Base-by-base conservation (phyloP, 2,797 vertebrate species). In the Karalla daura region DNA sequence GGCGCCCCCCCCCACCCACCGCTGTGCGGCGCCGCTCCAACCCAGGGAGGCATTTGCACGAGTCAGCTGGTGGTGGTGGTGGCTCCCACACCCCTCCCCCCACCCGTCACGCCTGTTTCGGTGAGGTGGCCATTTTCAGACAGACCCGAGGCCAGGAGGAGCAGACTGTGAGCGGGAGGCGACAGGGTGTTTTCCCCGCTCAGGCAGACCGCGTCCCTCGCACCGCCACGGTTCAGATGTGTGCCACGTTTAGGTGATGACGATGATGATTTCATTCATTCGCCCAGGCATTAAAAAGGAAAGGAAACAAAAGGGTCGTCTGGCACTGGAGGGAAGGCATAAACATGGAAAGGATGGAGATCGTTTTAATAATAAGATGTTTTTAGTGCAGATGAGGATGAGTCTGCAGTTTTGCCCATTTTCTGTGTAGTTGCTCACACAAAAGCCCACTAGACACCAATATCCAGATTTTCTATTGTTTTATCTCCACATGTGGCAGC, bases 261-360 rank as follows among this genome's bases (percentile, higher is more conserved):
- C n/a, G n/a, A 70, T 63, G 41, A 78, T 64, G 64, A 74, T 75
- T 86, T 72, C 60, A 72, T 85, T 81, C 66, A 62, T 62, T 63
- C 71, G 63, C 15, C 20, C 24, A 37, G 33, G 41, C 59, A 30
- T 46, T 59, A 64, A 62, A 59, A 70, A 68, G 46, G n/a, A n/a
- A n/a, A n/a, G n/a, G n/a, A n/a, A n/a, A n/a, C n/a, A n/a, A n/a
- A n/a, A n/a, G 75, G 59, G 5, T 10, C 0, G 28, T 65, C 76
- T 81, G 55, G 55, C 59, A 45, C 37, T 69, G 53, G 35, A 44
- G 51, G 53, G n/a, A n/a, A 76, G 21, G n/a, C 46, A 50, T 52
- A 51, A 80, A 74, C 74, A 68, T 41, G 46, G 9, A 37, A 49
- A 23, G 4, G 27, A 66, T 40, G 25, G 59, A 28, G 61, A 63